Evolutionary conservation across 2,797 vertebrate species (phyloP).

Genomic region (Chelmon rostratus): DNA sequence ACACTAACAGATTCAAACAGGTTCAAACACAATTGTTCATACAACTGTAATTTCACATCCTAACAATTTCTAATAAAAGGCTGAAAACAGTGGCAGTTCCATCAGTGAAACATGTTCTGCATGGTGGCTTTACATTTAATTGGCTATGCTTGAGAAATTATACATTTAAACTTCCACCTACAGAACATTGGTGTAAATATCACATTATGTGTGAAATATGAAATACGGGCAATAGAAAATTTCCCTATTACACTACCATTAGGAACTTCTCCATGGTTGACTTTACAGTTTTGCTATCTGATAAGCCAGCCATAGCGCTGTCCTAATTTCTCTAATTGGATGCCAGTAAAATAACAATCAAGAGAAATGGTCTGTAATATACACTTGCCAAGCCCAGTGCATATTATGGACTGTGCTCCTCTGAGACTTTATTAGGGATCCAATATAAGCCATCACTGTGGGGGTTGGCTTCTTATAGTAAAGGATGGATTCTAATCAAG

Average conservation of each 20-base stretch:
- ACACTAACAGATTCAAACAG: conserved; percentile 12
- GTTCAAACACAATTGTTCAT: conserved; percentile 36
- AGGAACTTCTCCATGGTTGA: conserved; percentile 53
- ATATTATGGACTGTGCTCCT: conserved; percentile 57
- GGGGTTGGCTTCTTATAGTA: conserved; percentile 62
- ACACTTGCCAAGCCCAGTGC: conserved; percentile 37
- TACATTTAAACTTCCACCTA: conserved; percentile 62
- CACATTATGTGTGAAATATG: conserved; percentile 73
- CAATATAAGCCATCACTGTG: conserved; percentile 63
- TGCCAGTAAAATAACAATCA: conserved; percentile 74
- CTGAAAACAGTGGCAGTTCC: conserved; percentile 49
- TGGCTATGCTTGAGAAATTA: conserved; percentile 70
- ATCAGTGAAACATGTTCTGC: conserved; percentile 56
- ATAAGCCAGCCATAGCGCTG: conserved; percentile 47
- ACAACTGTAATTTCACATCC: conserved; percentile 57
- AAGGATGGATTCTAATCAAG: conserved; percentile 72
- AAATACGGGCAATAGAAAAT: conserved; percentile 60
- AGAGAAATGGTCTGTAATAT: conserved; percentile 75
- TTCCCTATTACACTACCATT: conserved; percentile 57
- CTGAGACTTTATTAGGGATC: conserved; percentile 72
- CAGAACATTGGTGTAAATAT: conserved; percentile 62
- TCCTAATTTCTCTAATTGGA: conserved; percentile 72
- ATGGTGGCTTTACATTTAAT: conserved; percentile 63
- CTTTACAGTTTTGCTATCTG: conserved; percentile 56
- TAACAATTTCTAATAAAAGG: conserved; percentile 55